Percentiles rank a stretch among this genome's conserved stretches.
These are phyloP conservation scores for Pogonocherus hispidulus DNA, from an alignment of 2,888 invertebrate genomes.

Conservation along the genomic window DNA sequence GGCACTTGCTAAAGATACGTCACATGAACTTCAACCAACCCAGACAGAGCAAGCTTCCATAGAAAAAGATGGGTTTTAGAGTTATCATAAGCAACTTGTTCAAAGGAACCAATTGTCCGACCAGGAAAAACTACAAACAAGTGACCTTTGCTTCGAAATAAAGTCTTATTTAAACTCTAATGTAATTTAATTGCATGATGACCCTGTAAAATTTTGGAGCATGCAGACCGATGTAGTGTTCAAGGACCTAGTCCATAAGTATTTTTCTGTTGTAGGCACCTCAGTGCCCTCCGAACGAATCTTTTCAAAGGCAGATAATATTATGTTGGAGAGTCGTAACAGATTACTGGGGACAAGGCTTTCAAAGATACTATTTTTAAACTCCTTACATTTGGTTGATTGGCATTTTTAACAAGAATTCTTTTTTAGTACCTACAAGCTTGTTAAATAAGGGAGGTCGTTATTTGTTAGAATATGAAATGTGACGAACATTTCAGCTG, in stretches of 20 bases:
- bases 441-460: too few species aligned
- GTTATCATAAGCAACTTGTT: too few species aligned
- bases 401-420: too few species aligned
- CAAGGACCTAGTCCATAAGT: conserved; percentile 17
- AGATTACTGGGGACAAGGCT: conserved; percentile 14
- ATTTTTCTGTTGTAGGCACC: conserved; percentile 32
- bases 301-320: conserved; percentile 34
- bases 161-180: not conserved
- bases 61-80: too few species aligned
- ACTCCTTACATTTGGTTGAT: not conserved
- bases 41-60: too few species aligned
- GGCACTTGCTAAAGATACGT: not conserved
- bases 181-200: not conserved
- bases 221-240: not conserved
- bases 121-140: too few species aligned
- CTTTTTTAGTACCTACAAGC: too few species aligned
- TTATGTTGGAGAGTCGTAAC: conserved; percentile 21
- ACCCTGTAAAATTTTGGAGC: conserved; percentile 17
- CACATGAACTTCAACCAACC: not conserved
- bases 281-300: conserved; percentile 34
- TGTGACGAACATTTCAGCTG: too few species aligned
- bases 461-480: too few species aligned
- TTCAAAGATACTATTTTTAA: conserved; percentile 30
- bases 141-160: too few species aligned
- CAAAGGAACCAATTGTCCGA: too few species aligned